Base-by-base conservation (phyloP, 2,797 vertebrate genomes). In the Pseudocheirus occidentalis region DNA sequence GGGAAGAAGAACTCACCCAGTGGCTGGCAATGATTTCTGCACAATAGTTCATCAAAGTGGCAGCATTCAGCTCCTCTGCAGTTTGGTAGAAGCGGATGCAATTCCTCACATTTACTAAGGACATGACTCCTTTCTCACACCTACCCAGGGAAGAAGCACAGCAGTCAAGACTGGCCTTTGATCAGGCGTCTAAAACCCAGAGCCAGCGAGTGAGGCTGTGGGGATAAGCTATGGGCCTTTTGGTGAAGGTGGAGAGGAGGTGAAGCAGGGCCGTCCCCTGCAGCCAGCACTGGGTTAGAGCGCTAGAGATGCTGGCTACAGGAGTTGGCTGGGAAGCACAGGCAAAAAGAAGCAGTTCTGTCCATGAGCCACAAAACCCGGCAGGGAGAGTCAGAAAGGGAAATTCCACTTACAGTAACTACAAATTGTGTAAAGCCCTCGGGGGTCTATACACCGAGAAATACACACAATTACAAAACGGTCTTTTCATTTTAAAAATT, bases 31-130 rank as follows among this genome's bases (percentile, higher is more conserved):
- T 99, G 96, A 99, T 99, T 98, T 99, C 99, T 55, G 99, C 99
- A 95, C 99, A 99, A 97, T 99, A 99, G 98, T 99, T 99, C 98
- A 99, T 99, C 59, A 99, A 97, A 0, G 99, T 99, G 97, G 98
- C 96, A 96, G 99, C 99, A 90, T 99, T 99, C 57, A 99, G 99
- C 97, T 99, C 99, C 98, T 99, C 99, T 0, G 99, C 99, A 0
- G 99, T 99, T 98, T 99, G 99, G 97, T 99, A 99, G 98, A 99
- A 99, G 90, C 99, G 99, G 97, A 99, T 99, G 96, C 99, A 99
- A 98, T 99, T 99, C 98, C 99, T 99, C 94, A 99, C 99, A 54
- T 99, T 99, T 96, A 99, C 99, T 0, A 99, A 99, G 0, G 99
- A 99, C 99, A 99, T 99, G 10, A 99, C 99, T 27, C 99, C 99